These are phyloP conservation scores for Piscicola geometra DNA, from an alignment of 2,888 invertebrate species.

Conservation along the genomic window DNA sequence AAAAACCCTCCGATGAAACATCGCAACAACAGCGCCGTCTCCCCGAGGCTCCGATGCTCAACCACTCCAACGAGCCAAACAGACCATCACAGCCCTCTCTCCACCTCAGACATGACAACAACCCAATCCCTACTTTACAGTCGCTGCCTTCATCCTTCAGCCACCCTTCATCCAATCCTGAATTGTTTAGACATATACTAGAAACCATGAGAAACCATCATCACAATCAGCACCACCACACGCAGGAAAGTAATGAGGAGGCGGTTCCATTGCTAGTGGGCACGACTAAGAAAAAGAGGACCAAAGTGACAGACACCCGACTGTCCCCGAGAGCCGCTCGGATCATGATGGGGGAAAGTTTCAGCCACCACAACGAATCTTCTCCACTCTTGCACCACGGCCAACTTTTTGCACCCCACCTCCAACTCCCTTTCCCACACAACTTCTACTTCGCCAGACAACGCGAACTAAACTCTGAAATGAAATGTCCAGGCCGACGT, in stretches of 20 bases:
- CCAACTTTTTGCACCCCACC: background rate
- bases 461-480: no score
- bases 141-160: background rate
- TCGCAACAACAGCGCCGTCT: no score
- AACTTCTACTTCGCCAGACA: no score
- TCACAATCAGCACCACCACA: conserved; percentile 47
- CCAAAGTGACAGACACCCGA: conserved; percentile 73
- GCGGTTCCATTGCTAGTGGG: conserved; percentile 84
- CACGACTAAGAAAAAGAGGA: conserved; percentile 85
- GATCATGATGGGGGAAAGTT: conserved; percentile 12
- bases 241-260: conserved; percentile 59
- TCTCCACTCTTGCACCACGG: background rate
- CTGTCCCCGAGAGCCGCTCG: conserved; percentile 49
- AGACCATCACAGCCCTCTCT: background rate
- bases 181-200: background rate
- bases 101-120: background rate
- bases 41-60: background rate
- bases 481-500: no score
- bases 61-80: background rate
- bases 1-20: background rate
- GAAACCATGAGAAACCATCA: background rate
- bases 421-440: no score
- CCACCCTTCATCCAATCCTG: background rate
- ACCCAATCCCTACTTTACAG: background rate
- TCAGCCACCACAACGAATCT: no score